Percentiles rank a stretch among this genome's conserved stretches.
Conservation (phyloP, 2,113 vertebrate genomes). For the Apodemus speciosus region DNA sequence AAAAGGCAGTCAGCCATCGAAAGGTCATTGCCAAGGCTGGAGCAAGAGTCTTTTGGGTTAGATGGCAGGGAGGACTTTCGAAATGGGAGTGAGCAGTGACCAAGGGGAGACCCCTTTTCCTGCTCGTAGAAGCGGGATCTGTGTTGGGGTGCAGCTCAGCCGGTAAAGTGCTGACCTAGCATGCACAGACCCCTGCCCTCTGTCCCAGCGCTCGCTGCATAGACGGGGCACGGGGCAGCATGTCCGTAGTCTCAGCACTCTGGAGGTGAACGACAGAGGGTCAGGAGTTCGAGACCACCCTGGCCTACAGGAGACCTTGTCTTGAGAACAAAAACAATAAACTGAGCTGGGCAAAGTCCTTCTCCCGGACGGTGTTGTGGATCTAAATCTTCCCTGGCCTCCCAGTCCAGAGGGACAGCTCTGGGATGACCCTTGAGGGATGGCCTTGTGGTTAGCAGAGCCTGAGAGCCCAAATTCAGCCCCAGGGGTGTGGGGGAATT, state of each 20-base stretch:
- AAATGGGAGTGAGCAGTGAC: not conserved
- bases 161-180: too few species aligned
- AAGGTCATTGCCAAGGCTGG: constrained; percentile 65
- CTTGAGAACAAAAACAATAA: not conserved
- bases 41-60: constrained; percentile 36
- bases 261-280: not conserved
- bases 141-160: not conserved
- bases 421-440: not conserved
- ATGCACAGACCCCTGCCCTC: too few species aligned
- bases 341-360: not conserved
- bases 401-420: not conserved
- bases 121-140: not conserved
- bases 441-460: constrained; percentile 66
- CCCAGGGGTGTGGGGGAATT: constrained; percentile 24
- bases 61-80: constrained; percentile 39
- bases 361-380: not conserved
- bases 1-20: constrained; percentile 69
- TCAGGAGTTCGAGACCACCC: not conserved
- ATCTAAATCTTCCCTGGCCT: not conserved
- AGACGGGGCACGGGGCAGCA: not conserved
- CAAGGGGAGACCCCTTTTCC: not conserved
- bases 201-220: not conserved
- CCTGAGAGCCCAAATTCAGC: constrained; percentile 66
- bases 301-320: not conserved
- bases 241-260: not conserved